Evolutionary conservation across 1,140 invertebrate genomes (phyloP).

Genomic region (Asbolus verrucosus): DNA sequence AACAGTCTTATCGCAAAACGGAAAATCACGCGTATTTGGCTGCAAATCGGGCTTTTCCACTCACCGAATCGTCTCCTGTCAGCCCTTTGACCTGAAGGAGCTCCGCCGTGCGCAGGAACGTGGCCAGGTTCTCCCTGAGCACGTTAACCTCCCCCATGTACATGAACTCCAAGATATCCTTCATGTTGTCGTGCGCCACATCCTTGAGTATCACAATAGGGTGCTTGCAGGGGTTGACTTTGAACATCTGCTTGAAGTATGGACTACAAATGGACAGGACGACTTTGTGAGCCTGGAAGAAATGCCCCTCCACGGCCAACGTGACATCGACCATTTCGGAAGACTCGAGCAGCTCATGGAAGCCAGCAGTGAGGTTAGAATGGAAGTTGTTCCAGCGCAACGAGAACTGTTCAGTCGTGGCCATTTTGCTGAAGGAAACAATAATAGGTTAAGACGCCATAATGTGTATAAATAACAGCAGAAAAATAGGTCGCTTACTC

Average conservation of each 20-base stretch:
- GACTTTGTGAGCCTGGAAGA: conserved; percentile 78
- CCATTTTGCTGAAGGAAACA: conserved; percentile 55
- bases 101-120: conserved; percentile 89
- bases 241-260: conserved; percentile 79
- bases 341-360: conserved; percentile 73
- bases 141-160: conserved; percentile 93
- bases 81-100: conserved; percentile 89
- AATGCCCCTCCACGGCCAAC: conserved; percentile 76
- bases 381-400: conserved; percentile 77
- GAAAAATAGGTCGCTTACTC: conserved; percentile 40
- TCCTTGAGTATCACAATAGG: conserved; percentile 84
- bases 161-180: conserved; percentile 85
- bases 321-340: conserved; percentile 80
- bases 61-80: conserved; percentile 68
- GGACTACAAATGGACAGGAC: conserved; percentile 80
- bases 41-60: conserved; percentile 51
- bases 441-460: conserved; percentile 28
- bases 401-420: conserved; percentile 70
- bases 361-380: conserved; percentile 72
- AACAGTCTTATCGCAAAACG: conserved; percentile 18
- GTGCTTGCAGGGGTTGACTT: conserved; percentile 66
- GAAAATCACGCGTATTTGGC: background rate
- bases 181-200: conserved; percentile 80
- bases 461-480: conserved; percentile 13
- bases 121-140: conserved; percentile 86